Conservation (phyloP, 2,113 vertebrate genomes). For the Onychorhynchus coronatus region DNA sequence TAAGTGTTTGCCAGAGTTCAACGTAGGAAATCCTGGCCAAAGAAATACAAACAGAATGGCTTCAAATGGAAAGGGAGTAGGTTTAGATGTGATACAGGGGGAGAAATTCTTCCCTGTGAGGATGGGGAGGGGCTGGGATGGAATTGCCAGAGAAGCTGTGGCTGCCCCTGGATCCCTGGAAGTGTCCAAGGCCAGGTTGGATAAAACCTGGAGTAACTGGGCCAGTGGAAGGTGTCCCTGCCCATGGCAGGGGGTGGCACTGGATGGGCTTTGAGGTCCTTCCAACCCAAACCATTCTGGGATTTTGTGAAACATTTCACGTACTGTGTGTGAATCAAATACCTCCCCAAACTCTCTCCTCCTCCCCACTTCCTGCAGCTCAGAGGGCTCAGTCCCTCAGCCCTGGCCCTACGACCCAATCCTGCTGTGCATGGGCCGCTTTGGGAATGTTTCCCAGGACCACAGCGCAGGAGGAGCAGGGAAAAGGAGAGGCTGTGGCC, state of each 20-base stretch:
- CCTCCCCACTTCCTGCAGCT: neutral
- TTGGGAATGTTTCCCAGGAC: neutral
- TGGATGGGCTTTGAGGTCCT: rapidly evolving
- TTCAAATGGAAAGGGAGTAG: neutral
- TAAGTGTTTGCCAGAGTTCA: neutral
- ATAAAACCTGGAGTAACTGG: neutral
- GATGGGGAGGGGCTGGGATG: neutral
- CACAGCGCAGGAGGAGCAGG: neutral
- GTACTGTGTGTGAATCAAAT: neutral
- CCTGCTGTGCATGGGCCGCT: neutral
- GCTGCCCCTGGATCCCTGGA: neutral
- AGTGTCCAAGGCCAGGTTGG: rapidly evolving
- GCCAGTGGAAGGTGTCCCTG: neutral
- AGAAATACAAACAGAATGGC: neutral
- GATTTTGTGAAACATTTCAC: neutral
- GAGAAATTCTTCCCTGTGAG: neutral
- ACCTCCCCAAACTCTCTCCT: neutral
- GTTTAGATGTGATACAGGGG: neutral
- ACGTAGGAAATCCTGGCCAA: neutral
- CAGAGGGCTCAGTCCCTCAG: neutral
- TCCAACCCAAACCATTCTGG: neutral
- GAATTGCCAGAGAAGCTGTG: neutral
- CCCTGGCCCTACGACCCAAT: neutral
- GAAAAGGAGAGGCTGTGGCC: neutral
- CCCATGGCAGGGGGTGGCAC: neutral